These are phyloP conservation scores for Camponotus fellah DNA, from an alignment of 2,888 invertebrate species.

Conservation along the genomic window DNA sequence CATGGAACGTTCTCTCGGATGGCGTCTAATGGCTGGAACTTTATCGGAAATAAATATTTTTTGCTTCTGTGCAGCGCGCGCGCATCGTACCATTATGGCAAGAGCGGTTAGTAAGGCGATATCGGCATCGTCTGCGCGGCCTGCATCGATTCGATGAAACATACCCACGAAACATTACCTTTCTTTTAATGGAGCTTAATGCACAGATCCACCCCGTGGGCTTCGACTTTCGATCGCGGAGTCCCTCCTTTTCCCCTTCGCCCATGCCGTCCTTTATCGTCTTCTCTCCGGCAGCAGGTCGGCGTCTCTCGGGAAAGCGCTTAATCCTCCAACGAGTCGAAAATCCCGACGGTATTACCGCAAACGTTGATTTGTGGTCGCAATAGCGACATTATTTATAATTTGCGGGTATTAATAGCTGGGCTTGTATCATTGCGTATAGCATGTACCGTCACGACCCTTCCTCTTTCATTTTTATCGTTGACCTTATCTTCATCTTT, in stretches of 20 bases:
- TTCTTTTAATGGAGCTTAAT: constrained; percentile 62
- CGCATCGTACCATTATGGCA: constrained; percentile 6
- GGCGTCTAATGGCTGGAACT: constrained; percentile 41
- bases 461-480: constrained; percentile 11
- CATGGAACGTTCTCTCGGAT: constrained; percentile 22
- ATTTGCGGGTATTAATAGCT: constrained; percentile 80
- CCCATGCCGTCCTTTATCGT: constrained; percentile 39
- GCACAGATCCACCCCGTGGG: constrained; percentile 63
- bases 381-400: constrained; percentile 80
- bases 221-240: constrained; percentile 71
- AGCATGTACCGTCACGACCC: constrained; percentile 2
- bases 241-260: constrained; percentile 33
- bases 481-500: not conserved
- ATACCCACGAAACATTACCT: constrained; percentile 57
- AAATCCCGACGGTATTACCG: constrained; percentile 78
- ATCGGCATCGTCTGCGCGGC: constrained; percentile 41
- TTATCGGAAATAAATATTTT: constrained; percentile 56
- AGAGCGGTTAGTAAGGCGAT: constrained; percentile 52
- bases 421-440: constrained; percentile 32
- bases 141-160: constrained; percentile 46
- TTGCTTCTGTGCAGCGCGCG: constrained; percentile 10
- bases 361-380: constrained; percentile 82
- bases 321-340: constrained; percentile 76
- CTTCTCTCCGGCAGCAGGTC: constrained; percentile 56
- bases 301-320: constrained; percentile 72